Evolutionary conservation across 2,888 invertebrate genomes (phyloP).

Genomic region (Lithophane leautieri): DNA sequence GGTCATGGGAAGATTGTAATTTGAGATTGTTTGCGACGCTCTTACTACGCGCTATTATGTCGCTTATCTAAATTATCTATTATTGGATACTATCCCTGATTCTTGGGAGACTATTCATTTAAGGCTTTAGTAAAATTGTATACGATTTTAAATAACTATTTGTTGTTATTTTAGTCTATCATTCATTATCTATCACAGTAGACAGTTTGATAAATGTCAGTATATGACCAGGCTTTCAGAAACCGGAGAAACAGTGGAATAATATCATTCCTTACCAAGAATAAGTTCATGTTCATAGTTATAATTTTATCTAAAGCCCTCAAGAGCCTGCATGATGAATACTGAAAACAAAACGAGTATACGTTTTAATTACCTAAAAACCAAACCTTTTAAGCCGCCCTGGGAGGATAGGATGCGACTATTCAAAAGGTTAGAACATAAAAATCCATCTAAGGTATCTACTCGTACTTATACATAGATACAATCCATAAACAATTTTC

Average conservation of each 20-base stretch:
- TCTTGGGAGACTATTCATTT: conserved; percentile 5
- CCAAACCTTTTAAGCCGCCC: not conserved
- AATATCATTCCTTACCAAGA: not conserved
- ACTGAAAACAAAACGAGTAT: not conserved
- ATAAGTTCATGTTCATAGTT: not conserved
- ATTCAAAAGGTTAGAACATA: not conserved
- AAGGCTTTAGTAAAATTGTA: not conserved
- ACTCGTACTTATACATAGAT: not conserved
- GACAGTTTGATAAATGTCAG: not conserved
- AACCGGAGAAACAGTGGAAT: not conserved
- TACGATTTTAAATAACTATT: not conserved
- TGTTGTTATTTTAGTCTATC: not conserved
- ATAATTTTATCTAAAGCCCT: not conserved
- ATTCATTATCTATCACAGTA: not conserved
- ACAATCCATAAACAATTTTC: not conserved
- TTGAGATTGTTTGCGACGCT: conserved; percentile 35
- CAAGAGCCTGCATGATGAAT: not conserved
- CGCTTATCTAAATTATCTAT: conserved; percentile 21
- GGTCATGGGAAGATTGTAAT: conserved; percentile 57
- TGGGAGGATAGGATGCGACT: not conserved
- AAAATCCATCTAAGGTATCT: not conserved
- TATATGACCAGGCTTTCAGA: not conserved
- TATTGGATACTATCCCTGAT: conserved; percentile 14
- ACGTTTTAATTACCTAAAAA: not conserved
- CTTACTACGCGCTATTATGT: conserved; percentile 44